Conservation (phyloP, 2,113 vertebrate genomes). For the Illadopsis cleaveri region DNA sequence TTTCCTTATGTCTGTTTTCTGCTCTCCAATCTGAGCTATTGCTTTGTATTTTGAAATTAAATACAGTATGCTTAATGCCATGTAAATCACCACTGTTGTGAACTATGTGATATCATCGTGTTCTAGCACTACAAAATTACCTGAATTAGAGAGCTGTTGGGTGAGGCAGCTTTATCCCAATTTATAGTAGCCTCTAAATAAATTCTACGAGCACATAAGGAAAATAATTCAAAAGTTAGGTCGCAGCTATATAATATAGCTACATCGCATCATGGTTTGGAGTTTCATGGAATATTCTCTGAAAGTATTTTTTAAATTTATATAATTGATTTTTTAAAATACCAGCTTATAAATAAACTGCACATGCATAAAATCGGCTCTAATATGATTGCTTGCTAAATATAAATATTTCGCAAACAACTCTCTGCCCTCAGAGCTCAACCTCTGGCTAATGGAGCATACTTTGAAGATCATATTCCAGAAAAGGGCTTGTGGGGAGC, state of each 20-base stretch:
- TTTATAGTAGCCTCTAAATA: not conserved
- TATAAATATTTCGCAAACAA: not conserved
- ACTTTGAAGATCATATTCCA: not conserved
- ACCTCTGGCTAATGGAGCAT: not conserved
- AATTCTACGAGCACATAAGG: not conserved
- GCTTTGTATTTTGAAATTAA: constrained; percentile 1
- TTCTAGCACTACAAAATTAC: not conserved
- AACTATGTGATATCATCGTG: not conserved
- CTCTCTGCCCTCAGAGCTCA: not conserved
- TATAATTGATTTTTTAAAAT: not conserved
- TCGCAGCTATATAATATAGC: not conserved
- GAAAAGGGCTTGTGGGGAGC: not conserved
- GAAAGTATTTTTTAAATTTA: not conserved
- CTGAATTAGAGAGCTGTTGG: not conserved
- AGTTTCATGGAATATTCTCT: not conserved
- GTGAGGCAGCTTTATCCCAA: not conserved
- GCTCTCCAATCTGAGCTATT: not conserved
- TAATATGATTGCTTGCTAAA: not conserved
- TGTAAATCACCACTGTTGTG: not conserved
- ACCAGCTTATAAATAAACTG: not conserved
- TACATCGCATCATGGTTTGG: not conserved
- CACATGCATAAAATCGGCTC: not conserved
- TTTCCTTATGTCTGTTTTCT: not conserved
- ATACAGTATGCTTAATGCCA: not conserved
- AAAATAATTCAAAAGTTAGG: not conserved